Evolutionary conservation across 2,888 invertebrate genomes (phyloP), one percentile per base, ranked within the genome.

Genomic region (Hypomecis punctinalis): DNA sequence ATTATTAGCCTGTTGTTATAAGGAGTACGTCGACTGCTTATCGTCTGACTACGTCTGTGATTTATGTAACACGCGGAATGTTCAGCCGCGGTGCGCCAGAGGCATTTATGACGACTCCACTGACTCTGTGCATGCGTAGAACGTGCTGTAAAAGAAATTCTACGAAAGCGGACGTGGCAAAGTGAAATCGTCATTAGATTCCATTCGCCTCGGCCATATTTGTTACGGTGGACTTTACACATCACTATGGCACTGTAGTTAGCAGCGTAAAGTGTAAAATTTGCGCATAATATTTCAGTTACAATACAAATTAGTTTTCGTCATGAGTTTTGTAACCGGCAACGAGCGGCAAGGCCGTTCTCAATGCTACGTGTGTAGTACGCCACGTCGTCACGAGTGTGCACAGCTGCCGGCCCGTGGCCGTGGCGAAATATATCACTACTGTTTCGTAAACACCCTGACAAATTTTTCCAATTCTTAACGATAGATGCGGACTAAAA

Each of bases 341-440:
- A 88, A 84, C 84, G 78, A 77, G 80, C 85, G 66, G 77, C 89
- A 90, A 92, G 90, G 91, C 88, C 90, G 86, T 76, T 79, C 73
- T 85, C 86, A 88, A 89, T 90, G 89, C 83, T 86, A 86, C 83
- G 78, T 76, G 76, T 75, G 76, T 78, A 78, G 72, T 81, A 76
- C 74, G 68, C 69, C 69, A 70, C 73, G 48, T 60, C 48, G 67
- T 78, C 67, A 68, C 66, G 67, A 76, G 81, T 83, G 75, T 84
- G 76, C 77, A 74, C 86, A 86, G 83, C 79, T 82, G 86, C 74
- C 75, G 76, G 73, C 75, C 75, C 72, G 77, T 74, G 77, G 77
- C 79, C 80, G 75, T 79, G 73, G 71, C 74, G 67, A 76, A 79
- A 68, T 61, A 70, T 73, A 75, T 77, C 74, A 74, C 72, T 70